Conservation (phyloP, 2,888 invertebrate genomes). For the Elgonia sp. region DNA sequence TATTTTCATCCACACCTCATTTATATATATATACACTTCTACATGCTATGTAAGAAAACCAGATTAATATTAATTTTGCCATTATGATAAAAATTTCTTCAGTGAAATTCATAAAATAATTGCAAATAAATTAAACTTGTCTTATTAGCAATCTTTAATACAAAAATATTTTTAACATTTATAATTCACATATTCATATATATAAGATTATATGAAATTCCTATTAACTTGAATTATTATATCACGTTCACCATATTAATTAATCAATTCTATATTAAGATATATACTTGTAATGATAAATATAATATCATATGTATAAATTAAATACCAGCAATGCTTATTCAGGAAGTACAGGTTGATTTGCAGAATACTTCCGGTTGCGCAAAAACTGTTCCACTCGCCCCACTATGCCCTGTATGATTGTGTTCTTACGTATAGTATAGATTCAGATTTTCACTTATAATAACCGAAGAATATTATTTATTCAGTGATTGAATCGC, state of each 20-base stretch:
- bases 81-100: too few species aligned
- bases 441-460: constrained; percentile 46
- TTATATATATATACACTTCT: too few species aligned
- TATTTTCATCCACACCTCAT: too few species aligned
- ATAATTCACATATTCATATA: neutral
- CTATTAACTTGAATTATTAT: neutral
- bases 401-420: neutral
- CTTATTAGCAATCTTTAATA: neutral
- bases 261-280: neutral
- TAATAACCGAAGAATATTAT: constrained; percentile 13
- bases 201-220: neutral
- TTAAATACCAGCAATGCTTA: constrained; percentile 18
- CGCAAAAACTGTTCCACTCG: constrained; percentile 35
- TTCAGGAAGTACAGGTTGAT: constrained; percentile 23
- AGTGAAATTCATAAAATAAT: too few species aligned
- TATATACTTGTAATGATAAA: too few species aligned
- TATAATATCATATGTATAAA: neutral
- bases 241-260: neutral
- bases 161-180: neutral
- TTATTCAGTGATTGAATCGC: constrained; percentile 45
- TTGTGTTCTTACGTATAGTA: constrained; percentile 29
- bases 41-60: too few species aligned
- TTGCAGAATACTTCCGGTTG: constrained; percentile 31
- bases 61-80: too few species aligned
- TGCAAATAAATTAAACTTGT: too few species aligned